A percentile compares a stretch with the other conserved stretches of the same genome.
These are phyloP conservation scores for Sinocyclocheilus anshuiensis DNA, from an alignment of 2,113 vertebrate genomes.

Conservation along the genomic window DNA sequence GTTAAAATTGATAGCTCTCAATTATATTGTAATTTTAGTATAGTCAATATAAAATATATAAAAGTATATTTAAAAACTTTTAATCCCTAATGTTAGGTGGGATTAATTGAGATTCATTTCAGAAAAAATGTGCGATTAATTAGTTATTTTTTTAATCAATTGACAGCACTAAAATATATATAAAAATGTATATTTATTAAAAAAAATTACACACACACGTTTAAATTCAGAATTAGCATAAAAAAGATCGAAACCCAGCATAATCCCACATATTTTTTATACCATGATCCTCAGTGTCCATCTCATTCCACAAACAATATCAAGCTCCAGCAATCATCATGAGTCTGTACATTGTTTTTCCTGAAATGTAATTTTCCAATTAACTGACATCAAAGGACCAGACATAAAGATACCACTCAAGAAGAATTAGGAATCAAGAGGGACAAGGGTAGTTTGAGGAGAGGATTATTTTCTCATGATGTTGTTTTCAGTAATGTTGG, in stretches of 20 bases:
- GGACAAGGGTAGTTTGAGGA: conserved; percentile 13
- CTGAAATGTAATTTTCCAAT: conserved; percentile 24
- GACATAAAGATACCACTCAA: not conserved
- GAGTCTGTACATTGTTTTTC: not conserved
- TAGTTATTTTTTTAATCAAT: no score
- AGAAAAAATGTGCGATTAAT: no score
- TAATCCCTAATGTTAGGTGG: no score
- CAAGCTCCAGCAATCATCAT: not conserved
- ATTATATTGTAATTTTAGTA: no score
- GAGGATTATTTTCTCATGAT: conserved; percentile 41
- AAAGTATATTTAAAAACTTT: no score
- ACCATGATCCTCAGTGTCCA: not conserved
- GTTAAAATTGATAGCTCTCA: no score
- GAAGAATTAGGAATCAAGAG: not conserved
- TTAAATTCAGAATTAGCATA: no score
- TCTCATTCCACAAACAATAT: not conserved
- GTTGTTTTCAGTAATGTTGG: conserved; percentile 53
- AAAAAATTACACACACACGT: no score
- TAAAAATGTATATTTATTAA: no score
- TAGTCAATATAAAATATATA: no score
- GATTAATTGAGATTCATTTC: no score
- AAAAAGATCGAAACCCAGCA: not conserved
- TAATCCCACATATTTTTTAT: not conserved
- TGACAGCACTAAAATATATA: no score
- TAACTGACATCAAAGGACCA: not conserved